Evolutionary conservation across 1,140 invertebrate genomes (phyloP).

Genomic region (Drosophila yakuba): DNA sequence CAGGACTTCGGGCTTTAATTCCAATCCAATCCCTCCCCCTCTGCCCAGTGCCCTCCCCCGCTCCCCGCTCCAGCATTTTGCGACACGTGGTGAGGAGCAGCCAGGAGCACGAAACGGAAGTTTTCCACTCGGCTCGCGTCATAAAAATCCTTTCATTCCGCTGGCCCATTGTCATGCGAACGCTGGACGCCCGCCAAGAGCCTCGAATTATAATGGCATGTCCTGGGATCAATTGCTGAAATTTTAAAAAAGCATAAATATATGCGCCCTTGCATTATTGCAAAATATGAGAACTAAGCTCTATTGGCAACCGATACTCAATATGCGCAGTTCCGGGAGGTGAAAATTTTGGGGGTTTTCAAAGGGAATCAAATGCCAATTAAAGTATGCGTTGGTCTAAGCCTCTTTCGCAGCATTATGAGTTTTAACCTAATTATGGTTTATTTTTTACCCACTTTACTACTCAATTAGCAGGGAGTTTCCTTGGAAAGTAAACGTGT

Average conservation of each 20-base stretch:
- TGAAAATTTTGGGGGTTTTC: conserved; percentile 10
- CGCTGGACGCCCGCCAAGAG: conserved; percentile 62
- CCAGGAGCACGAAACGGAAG: conserved; percentile 39
- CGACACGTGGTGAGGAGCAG: conserved; percentile 54
- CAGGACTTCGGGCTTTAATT: conserved; percentile 33
- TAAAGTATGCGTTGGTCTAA: not conserved
- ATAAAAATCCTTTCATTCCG: conserved; percentile 57
- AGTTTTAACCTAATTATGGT: too few species aligned
- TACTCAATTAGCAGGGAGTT: too few species aligned
- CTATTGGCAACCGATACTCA: conserved; percentile 7
- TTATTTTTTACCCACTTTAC: too few species aligned
- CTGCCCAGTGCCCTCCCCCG: not conserved
- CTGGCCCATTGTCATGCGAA: conserved; percentile 65
- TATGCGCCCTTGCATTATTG: conserved; percentile 7
- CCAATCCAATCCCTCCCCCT: conserved; percentile 19
- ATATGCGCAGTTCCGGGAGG: conserved; percentile 1
- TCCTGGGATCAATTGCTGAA: conserved; percentile 18
- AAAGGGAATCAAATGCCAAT: conserved; percentile 14
- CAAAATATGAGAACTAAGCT: conserved; percentile 12
- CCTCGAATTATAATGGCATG: conserved; percentile 22
- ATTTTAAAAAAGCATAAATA: conserved; percentile 12
- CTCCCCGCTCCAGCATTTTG: conserved; percentile 13
- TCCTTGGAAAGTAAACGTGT: too few species aligned
- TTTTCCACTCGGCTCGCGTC: conserved; percentile 44
- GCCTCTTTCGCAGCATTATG: not conserved